These are phyloP conservation scores for Enteromius thamalakanensis DNA, from an alignment of 2,797 vertebrate genomes.

Conservation along the genomic window DNA sequence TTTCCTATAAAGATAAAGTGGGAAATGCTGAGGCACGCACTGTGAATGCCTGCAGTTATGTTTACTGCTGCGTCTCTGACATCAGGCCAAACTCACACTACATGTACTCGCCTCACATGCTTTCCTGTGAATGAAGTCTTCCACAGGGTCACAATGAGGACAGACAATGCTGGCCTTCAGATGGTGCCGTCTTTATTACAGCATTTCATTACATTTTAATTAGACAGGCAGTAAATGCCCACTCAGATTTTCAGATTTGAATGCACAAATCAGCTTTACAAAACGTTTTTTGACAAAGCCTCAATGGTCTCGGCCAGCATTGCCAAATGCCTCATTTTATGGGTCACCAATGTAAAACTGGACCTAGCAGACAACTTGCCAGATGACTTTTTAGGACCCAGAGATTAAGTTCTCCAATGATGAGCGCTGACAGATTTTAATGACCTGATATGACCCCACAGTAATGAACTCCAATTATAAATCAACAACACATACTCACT, in stretches of 20 bases:
- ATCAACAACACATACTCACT: not conserved
- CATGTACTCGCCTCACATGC: not conserved
- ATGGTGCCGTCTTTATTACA: not conserved
- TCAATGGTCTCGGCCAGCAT: not conserved
- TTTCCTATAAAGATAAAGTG: slow-evolving; percentile 78
- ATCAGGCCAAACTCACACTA: not conserved
- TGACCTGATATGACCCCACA: not conserved
- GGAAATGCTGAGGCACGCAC: slow-evolving; percentile 34
- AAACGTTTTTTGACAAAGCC: not conserved
- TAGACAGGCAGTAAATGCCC: slow-evolving; percentile 49
- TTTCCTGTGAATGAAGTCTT: slow-evolving; percentile 13
- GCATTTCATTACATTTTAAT: slow-evolving; percentile 44
- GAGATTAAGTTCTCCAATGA: slow-evolving; percentile 15
- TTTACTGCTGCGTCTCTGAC: not conserved
- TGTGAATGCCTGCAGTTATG: slow-evolving; percentile 22
- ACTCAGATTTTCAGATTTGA: not conserved
- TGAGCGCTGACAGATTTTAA: slow-evolving; percentile 27
- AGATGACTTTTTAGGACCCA: slow-evolving; percentile 16
- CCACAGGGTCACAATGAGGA: slow-evolving; percentile 14
- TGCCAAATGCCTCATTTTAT: slow-evolving; percentile 19
- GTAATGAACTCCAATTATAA: not conserved
- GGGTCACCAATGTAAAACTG: not conserved
- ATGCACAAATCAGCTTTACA: not conserved
- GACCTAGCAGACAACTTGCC: not conserved
- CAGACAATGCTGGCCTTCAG: not conserved